phyloP scores from a whole-genome alignment of 2,113 vertebrate genomes.

The Leptocoma aspasia region DNA sequence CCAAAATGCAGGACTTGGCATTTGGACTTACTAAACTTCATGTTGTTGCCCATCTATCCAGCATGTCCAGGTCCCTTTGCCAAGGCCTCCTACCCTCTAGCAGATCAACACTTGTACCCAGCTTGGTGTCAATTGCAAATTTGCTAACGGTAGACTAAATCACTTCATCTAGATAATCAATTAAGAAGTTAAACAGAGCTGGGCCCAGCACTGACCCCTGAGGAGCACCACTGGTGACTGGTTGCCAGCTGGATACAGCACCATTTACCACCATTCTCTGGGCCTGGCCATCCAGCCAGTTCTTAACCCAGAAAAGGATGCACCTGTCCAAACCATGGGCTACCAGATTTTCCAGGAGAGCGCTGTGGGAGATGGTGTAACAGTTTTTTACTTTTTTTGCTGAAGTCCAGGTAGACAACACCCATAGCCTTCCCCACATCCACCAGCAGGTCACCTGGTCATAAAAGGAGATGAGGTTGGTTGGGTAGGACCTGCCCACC shows the following conservation, averaged over 20 bases:
- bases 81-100: not conserved
- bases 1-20: not conserved
- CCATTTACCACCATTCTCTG: not conserved
- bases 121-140: not conserved
- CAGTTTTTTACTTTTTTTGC: no score
- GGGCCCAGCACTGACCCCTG: not conserved
- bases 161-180: not conserved
- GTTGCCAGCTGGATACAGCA: not conserved
- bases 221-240: no score
- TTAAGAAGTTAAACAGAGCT: not conserved
- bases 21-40: not conserved
- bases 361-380: not conserved
- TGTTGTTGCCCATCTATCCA: not conserved
- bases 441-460: not conserved
- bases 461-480: not conserved
- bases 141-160: not conserved
- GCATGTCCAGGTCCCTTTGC: not conserved
- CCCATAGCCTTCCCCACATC: not conserved
- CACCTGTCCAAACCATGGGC: no score
- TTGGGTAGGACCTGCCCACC: not conserved
- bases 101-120: accelerated
- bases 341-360: not conserved
- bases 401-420: not conserved
- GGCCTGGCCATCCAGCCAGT: accelerated
- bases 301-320: no score